These are phyloP conservation scores for Heliconius erato DNA, from an alignment of 2,888 invertebrate genomes.

Conservation along the genomic window DNA sequence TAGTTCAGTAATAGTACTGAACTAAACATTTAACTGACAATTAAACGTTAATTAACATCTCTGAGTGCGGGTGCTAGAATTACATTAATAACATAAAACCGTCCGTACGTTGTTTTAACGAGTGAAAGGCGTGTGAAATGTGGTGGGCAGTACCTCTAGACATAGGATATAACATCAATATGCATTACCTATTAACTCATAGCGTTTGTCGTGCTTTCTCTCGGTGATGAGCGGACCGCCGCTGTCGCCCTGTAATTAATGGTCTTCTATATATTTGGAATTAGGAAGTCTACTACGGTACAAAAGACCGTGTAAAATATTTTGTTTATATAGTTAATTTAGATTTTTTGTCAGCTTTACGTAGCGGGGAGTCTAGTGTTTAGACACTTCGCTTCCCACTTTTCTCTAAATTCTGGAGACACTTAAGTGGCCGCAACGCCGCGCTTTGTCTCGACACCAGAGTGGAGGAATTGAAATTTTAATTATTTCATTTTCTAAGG, in stretches of 20 bases:
- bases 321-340: neutral
- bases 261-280: neutral
- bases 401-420: too few species aligned
- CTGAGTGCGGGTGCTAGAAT: neutral
- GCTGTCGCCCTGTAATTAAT: conserved; percentile 89
- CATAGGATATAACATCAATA: conserved; percentile 52
- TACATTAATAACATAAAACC: neutral
- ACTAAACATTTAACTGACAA: too few species aligned
- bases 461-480: too few species aligned
- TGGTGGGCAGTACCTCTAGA: conserved; percentile 38
- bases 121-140: conserved; percentile 50
- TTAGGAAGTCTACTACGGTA: neutral
- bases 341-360: too few species aligned
- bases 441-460: too few species aligned
- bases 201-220: conserved; percentile 89
- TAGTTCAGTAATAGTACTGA: too few species aligned
- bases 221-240: conserved; percentile 91
- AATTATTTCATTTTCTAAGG: too few species aligned
- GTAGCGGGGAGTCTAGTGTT: too few species aligned
- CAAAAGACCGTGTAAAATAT: neutral
- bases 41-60: neutral
- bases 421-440: too few species aligned
- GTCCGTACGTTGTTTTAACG: conserved; percentile 1
- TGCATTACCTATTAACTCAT: conserved; percentile 90
- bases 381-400: too few species aligned